phyloP scores from a whole-genome alignment of 2,888 invertebrate species.

The Drosophila conformis region DNA sequence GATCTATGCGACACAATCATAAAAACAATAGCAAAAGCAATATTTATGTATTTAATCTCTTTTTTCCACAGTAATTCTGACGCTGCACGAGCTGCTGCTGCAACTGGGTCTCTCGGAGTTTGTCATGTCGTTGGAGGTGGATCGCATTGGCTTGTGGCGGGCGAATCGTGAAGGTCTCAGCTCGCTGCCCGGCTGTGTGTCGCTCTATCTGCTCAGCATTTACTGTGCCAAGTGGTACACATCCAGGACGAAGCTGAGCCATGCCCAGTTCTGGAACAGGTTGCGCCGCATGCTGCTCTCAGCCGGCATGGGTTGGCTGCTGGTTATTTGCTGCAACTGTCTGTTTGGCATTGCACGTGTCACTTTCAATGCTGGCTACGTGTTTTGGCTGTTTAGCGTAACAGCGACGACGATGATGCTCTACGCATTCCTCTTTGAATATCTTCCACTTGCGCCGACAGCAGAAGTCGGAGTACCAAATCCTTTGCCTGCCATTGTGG shows the following conservation, averaged over 20 bases:
- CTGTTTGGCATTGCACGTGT: conserved; percentile 90
- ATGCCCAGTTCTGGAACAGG: conserved; percentile 66
- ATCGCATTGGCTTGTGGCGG: conserved; percentile 87
- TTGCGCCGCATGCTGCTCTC: conserved; percentile 62
- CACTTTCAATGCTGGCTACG: conserved; percentile 93
- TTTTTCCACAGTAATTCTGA: conserved; percentile 85
- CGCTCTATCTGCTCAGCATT: conserved; percentile 92
- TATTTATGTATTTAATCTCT: not conserved
- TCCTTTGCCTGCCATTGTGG: conserved; percentile 85
- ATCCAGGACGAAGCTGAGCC: conserved; percentile 69
- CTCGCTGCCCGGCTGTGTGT: conserved; percentile 93
- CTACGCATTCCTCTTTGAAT: conserved; percentile 86
- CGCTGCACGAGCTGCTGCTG: conserved; percentile 89
- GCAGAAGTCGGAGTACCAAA: conserved; percentile 3
- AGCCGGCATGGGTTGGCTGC: conserved; percentile 84
- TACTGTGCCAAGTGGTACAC: conserved; percentile 87
- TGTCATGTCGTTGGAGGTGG: conserved; percentile 87
- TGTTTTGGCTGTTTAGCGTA: conserved; percentile 90
- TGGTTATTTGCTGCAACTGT: conserved; percentile 85
- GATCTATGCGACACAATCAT: no score
- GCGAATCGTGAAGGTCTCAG: conserved; percentile 97
- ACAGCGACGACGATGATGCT: conserved; percentile 88
- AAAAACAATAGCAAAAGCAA: no score
- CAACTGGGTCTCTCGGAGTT: conserved; percentile 88
- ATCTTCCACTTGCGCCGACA: conserved; percentile 38